A percentile compares a stretch with the other conserved stretches of the same genome.
Conservation (phyloP, 2,888 invertebrate genomes). For the Chloromyia formosa region DNA sequence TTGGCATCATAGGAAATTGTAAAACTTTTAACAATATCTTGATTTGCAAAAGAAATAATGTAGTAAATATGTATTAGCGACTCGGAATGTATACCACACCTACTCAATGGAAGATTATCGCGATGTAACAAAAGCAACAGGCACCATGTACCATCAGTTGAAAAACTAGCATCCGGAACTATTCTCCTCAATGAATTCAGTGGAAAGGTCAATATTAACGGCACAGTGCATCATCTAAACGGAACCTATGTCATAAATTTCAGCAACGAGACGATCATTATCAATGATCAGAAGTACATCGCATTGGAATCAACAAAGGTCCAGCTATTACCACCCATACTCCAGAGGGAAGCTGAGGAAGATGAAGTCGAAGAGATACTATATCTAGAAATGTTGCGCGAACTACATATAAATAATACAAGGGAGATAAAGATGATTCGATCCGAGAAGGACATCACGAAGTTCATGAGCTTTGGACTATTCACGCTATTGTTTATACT, state of each 20-base stretch:
- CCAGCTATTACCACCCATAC: constrained; percentile 15
- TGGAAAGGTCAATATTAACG: not conserved
- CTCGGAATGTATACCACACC: not conserved
- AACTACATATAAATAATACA: not conserved
- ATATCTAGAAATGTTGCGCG: not conserved
- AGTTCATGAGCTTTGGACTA: not conserved
- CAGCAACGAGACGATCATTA: not conserved
- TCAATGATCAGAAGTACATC: constrained; percentile 6
- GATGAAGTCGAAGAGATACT: constrained; percentile 2
- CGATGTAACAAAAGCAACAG: not conserved
- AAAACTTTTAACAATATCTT: not conserved
- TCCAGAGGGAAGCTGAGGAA: not conserved
- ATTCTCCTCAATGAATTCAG: not conserved
- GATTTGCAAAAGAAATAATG: not conserved
- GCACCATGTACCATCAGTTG: not conserved
- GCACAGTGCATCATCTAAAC: not conserved
- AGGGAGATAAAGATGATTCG: not conserved
- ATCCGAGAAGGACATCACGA: not conserved
- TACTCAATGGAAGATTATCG: not conserved
- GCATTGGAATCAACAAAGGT: not conserved
- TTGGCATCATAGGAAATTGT: too few species aligned
- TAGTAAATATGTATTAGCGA: too few species aligned
- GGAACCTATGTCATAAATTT: not conserved
- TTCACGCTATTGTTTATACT: not conserved
- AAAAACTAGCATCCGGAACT: not conserved